Evolutionary conservation across 2,797 vertebrate genomes (phyloP).

Genomic region (Meriones psammophilus): DNA sequence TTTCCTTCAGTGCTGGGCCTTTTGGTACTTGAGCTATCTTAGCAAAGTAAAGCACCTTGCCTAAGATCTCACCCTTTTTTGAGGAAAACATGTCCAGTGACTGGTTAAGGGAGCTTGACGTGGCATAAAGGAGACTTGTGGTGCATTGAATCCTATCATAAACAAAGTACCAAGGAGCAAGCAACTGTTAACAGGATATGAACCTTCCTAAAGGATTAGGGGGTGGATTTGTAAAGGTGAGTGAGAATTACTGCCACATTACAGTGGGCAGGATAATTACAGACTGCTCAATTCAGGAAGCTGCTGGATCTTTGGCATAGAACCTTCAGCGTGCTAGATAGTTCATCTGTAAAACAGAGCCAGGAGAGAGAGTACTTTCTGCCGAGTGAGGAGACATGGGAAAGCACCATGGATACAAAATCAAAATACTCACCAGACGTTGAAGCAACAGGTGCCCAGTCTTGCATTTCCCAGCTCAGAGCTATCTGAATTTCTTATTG

Average conservation of each 20-base stretch:
- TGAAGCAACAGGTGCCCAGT: rapidly evolving
- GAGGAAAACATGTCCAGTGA: neutral
- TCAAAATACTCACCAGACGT: neutral
- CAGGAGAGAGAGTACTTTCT: neutral
- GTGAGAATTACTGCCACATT: neutral
- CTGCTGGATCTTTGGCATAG: neutral
- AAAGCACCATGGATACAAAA: neutral
- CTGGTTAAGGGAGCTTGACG: neutral
- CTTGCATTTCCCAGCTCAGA: neutral
- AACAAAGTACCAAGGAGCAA: neutral
- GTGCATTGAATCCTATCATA: neutral
- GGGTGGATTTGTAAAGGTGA: neutral
- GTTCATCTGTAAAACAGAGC: neutral
- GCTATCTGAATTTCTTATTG: neutral
- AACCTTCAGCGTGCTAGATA: neutral
- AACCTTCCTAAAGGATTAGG: neutral
- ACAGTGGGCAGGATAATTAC: neutral
- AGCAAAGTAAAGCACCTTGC: neutral
- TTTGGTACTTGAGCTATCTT: neutral
- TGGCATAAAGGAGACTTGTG: neutral
- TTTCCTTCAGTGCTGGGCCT: neutral
- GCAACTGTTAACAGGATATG: neutral
- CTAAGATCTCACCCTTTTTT: neutral
- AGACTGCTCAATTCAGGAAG: neutral
- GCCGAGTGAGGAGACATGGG: too few species aligned